Evolutionary conservation across 2,113 vertebrate species (phyloP), one percentile per base, ranked within the genome.

Genomic region (Pholis gunnellus): DNA sequence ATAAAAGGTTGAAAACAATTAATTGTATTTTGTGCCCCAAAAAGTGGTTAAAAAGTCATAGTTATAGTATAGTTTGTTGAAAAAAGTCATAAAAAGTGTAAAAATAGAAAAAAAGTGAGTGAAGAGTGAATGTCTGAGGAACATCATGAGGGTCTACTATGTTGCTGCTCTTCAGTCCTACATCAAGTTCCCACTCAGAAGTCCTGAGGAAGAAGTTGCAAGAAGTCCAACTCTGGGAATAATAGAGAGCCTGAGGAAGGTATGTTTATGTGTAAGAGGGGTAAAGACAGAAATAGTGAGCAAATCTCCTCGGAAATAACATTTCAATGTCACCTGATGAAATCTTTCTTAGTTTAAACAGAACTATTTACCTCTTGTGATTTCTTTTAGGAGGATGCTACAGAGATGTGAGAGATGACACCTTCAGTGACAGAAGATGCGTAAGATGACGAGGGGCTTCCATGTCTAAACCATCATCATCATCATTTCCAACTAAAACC

Each of bases 371-470:
- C 31, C 31, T 34, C 3, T 34, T 5, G 31, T 34, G 6, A 63
- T 59, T 40, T 75, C 57, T 34, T 59, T 57, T 48, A 88, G 77
- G 38, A 72, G 65, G 40, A 46, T 0, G 2, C 1, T 9, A 22
- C 34, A 5, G 42, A 42, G 17, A 9, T 20, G 75, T 92, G 78
- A n/a, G 83, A 20, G 4, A 34, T 34, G 31, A 2, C 31, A 34
- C 31, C 31, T 34, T 34, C 31, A 34, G 31, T 34, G 4, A 34
- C 31, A 34, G 31, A 34, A 2, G 2, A 94, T 97, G 85, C 97
- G 96, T 52, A 75, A 95, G 0, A 63, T 91, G 20, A 94, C 98
- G 20, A 96, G 95, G 1, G 95, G 95, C 13, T 96, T 98, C 83
- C 87, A 83, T 1, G 8, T 94, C 6, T 96, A 97, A 1, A 65